phyloP scores from a whole-genome alignment of 2,113 vertebrate species.

The Phasianus colchicus region DNA sequence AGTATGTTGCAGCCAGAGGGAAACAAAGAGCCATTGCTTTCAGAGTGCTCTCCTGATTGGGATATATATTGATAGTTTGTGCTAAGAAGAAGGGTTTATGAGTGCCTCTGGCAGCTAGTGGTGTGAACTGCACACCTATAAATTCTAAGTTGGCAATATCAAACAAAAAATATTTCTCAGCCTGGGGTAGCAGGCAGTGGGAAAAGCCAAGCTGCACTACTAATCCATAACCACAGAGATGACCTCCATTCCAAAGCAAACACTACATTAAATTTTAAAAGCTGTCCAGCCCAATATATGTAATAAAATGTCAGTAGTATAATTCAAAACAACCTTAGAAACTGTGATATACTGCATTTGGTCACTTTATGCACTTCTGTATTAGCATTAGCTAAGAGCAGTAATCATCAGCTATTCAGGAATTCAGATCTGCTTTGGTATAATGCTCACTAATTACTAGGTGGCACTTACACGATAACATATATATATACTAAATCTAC shows the following conservation, averaged over 20 bases:
- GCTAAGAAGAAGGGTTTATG: conserved; percentile 63
- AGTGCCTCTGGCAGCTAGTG: conserved; percentile 62
- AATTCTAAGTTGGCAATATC: conserved; percentile 63
- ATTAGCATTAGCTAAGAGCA: not conserved
- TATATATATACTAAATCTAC: not conserved
- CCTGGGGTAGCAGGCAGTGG: conserved; percentile 52
- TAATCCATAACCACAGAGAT: conserved; percentile 64
- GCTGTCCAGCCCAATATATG: not conserved
- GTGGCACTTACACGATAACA: not conserved
- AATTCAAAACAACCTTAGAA: conserved; percentile 38
- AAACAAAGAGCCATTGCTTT: conserved; percentile 62
- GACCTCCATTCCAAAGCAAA: conserved; percentile 60
- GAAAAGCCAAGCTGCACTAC: conserved; percentile 46
- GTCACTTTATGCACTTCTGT: not conserved
- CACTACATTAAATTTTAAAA: conserved; percentile 59
- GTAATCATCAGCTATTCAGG: not conserved
- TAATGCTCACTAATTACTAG: not conserved
- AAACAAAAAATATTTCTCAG: conserved; percentile 54
- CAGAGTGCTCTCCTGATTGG: not conserved
- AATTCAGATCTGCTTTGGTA: not conserved
- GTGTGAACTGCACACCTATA: conserved; percentile 54
- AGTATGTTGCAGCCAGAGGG: conserved; percentile 32
- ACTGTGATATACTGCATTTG: conserved; percentile 3
- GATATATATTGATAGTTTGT: conserved; percentile 68
- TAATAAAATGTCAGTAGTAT: conserved; percentile 40